Conservation (phyloP, 2,888 invertebrate species). For the Rapana venosa region DNA sequence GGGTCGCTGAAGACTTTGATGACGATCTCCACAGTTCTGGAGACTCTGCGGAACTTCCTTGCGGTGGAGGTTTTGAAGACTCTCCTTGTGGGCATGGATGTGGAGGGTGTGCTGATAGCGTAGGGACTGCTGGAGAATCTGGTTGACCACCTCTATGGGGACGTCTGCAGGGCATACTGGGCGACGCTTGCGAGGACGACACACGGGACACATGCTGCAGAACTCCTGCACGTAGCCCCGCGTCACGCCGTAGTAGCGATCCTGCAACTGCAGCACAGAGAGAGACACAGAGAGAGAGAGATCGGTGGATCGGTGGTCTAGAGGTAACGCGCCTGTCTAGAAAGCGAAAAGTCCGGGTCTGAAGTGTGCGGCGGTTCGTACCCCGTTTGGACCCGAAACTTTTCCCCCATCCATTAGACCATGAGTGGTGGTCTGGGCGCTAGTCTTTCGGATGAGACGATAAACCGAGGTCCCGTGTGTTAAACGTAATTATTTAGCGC, state of each 20-base stretch:
- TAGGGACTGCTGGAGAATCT: neutral
- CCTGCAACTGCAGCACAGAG: constrained; percentile 8
- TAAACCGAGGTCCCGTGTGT: too few relatives aligned
- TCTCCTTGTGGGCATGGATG: too few relatives aligned
- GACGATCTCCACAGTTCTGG: neutral
- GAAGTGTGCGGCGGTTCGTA: too few relatives aligned
- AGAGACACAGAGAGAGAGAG: too few relatives aligned
- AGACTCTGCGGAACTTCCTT: neutral
- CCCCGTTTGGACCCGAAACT: too few relatives aligned
- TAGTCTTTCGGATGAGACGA: too few relatives aligned
- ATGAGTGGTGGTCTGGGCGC: too few relatives aligned
- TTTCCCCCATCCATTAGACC: too few relatives aligned
- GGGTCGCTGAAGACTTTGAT: neutral
- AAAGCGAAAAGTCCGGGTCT: too few relatives aligned
- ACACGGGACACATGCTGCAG: constrained; percentile 19
- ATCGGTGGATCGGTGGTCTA: too few relatives aligned
- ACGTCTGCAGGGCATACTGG: neutral
- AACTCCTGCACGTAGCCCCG: constrained; percentile 30
- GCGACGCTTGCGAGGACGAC: neutral
- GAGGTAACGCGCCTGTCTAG: neutral
- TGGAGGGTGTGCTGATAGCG: neutral
- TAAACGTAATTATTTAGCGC: too few relatives aligned
- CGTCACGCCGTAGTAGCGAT: constrained; percentile 1
- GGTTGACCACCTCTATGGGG: neutral
- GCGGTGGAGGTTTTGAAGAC: too few relatives aligned